Conservation (phyloP, 1,140 invertebrate genomes). For the Eupeodes corollae region DNA sequence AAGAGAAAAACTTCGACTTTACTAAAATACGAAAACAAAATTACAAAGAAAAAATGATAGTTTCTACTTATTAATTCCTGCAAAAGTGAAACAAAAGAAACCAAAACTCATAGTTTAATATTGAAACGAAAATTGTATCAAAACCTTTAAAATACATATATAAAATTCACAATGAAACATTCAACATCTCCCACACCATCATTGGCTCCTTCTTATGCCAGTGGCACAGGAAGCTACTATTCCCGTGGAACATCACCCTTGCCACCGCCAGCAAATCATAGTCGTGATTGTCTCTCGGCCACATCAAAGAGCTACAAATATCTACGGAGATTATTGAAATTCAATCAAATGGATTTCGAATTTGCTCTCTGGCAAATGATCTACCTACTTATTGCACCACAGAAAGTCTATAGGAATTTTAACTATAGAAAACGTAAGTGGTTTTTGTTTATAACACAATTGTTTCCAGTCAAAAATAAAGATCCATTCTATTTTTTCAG, state of each 20-base stretch:
- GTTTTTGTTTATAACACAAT: background rate
- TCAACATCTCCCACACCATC: slow-evolving; percentile 51
- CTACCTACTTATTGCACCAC: slow-evolving; percentile 87
- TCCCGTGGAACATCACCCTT: slow-evolving; percentile 44
- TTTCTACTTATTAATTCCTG: too few relatives aligned
- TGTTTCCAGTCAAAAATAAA: background rate
- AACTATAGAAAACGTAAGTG: slow-evolving; percentile 93
- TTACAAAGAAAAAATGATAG: too few relatives aligned
- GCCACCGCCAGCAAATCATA: slow-evolving; percentile 47
- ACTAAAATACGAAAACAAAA: too few relatives aligned
- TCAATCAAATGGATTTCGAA: slow-evolving; percentile 99
- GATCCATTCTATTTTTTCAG: slow-evolving; percentile 44
- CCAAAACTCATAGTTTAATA: too few relatives aligned
- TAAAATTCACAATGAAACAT: slow-evolving; percentile 50
- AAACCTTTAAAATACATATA: too few relatives aligned
- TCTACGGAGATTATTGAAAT: slow-evolving; percentile 79
- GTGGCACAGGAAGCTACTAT: slow-evolving; percentile 32
- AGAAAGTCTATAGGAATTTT: slow-evolving; percentile 98
- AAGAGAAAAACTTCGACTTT: too few relatives aligned
- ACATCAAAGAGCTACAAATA: slow-evolving; percentile 90
- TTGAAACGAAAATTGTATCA: too few relatives aligned
- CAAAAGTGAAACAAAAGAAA: too few relatives aligned
- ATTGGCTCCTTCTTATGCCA: slow-evolving; percentile 30
- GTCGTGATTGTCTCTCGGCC: slow-evolving; percentile 66
- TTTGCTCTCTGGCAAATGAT: slow-evolving; percentile 99